These are phyloP conservation scores for Isichthys henryi DNA, from an alignment of 2,113 vertebrate genomes.

Conservation along the genomic window DNA sequence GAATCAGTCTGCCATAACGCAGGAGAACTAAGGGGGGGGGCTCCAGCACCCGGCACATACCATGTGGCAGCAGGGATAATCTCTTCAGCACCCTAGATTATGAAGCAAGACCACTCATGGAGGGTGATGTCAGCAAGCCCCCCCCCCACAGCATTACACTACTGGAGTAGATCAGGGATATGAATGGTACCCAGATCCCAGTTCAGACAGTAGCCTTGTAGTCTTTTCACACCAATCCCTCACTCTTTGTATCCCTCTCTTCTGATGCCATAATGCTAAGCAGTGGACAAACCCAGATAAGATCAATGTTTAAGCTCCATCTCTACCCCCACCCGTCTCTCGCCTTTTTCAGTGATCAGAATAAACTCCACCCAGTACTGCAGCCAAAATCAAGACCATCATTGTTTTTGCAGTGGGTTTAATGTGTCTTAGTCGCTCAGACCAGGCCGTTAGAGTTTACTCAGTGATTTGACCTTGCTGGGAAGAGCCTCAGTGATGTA, in stretches of 20 bases:
- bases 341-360: not conserved
- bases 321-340: not conserved
- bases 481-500: not conserved
- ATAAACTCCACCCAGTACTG: not conserved
- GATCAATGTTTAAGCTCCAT: not conserved
- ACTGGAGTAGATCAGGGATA: not conserved
- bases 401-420: not conserved
- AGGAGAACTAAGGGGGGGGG: not conserved
- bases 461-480: not conserved
- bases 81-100: not conserved
- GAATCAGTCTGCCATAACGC: not conserved
- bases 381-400: not conserved
- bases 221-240: not conserved
- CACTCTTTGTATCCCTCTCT: constrained; percentile 21
- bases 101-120: not conserved
- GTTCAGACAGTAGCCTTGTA: not conserved
- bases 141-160: not conserved
- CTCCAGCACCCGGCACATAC: not conserved
- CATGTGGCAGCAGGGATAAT: not conserved
- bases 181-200: not conserved
- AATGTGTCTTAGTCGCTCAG: not conserved
- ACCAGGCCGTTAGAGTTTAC: constrained; percentile 15
- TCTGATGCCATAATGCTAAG: constrained; percentile 1
- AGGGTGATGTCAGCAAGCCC: not conserved
- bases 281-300: not conserved